Evolutionary conservation across 1,140 invertebrate species (phyloP), one percentile per base, ranked within the genome.

Genomic region (Aradophagus sp.): DNA sequence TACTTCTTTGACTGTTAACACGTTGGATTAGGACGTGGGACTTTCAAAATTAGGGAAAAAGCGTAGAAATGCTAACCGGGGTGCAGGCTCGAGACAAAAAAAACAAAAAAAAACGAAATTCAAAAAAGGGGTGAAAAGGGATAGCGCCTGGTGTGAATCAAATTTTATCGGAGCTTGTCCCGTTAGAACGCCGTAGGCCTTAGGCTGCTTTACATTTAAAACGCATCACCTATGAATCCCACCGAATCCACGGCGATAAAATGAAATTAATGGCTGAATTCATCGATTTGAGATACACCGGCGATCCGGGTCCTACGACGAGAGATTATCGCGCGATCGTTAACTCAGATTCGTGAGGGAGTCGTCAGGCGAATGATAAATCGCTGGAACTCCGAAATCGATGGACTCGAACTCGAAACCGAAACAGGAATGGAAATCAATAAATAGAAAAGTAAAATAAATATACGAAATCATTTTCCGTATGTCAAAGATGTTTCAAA

Each of bases 181-280:
- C 76, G 77, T 76, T 79, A 77, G 39, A 48, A 16, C 72, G 71
- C 78, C 77, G 75, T 81, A 82, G 82, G 79, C 83, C 80, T 84
- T 77, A 74, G 80, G 71, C 82, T 83, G 81, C 81, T 85, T 85
- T 84, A 85, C 83, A 85, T 85, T 56, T 84, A 84, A 84, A 85
- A 85, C 78, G 82, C 84, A 85, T 85, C 84, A 85, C 78, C 77
- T 69, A 68, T 67, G 71, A 77, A 73, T 75, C 78, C 74, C 55
- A 78, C 75, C 75, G 78, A 84, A 82, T 82, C 78, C 78, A 61
- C 67, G 56, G 77, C 80, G 84, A 84, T 85, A 84, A 84, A 85
- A 85, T 76, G 80, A 85, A 85, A 84, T 85, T 85, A 85, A 85
- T 84, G 84, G 82, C 67, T 59, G 78, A 78, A 74, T 75, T 74